Conservation (phyloP, 2,888 invertebrate genomes). For the Thymelicus lineola region DNA sequence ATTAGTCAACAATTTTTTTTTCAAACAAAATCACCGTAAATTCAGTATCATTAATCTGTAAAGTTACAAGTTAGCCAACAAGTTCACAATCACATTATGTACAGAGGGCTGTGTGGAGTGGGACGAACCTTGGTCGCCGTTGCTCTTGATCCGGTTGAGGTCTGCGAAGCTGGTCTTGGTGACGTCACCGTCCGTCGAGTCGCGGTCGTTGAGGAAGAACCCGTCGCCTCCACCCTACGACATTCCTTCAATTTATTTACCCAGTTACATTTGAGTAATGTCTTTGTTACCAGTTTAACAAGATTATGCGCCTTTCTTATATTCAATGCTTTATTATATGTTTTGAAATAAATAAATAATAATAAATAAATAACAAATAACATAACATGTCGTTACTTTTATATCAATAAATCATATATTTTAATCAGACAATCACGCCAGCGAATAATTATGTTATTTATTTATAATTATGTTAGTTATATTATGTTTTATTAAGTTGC, state of each 20-base stretch:
- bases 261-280: too few relatives aligned
- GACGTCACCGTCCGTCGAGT: constrained; percentile 85
- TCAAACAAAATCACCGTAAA: not conserved
- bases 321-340: too few relatives aligned
- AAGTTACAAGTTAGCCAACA: constrained; percentile 3
- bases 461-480: too few relatives aligned
- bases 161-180: constrained; percentile 90
- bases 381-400: too few relatives aligned
- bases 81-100: not conserved
- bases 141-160: constrained; percentile 84
- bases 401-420: too few relatives aligned
- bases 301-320: too few relatives aligned
- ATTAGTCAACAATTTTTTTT: not conserved
- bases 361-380: too few relatives aligned
- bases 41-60: not conserved
- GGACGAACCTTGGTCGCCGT: constrained; percentile 79
- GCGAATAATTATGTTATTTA: too few relatives aligned
- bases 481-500: too few relatives aligned
- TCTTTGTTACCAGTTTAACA: too few relatives aligned
- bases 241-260: not conserved
- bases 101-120: not conserved
- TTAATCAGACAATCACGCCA: too few relatives aligned
- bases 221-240: constrained; percentile 72
- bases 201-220: constrained; percentile 78
- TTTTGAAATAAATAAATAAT: too few relatives aligned